These are phyloP conservation scores for Mirounga angustirostris DNA, from an alignment of 2,113 vertebrate genomes.

Conservation along the genomic window DNA sequence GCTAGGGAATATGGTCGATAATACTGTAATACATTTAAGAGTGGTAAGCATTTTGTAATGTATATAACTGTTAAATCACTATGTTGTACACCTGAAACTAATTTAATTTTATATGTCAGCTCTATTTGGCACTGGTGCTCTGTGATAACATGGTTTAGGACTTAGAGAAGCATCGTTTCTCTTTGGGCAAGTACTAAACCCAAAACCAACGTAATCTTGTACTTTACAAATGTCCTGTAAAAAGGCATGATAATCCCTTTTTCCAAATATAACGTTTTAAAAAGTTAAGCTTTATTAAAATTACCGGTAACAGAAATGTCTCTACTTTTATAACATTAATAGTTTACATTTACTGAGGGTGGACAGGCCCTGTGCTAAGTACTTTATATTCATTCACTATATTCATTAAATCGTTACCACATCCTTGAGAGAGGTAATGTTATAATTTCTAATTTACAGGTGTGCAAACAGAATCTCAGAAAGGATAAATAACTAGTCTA, in stretches of 20 bases:
- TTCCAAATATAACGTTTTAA: constrained; percentile 74
- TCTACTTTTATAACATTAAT: neutral
- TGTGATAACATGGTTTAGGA: neutral
- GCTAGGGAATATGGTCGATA: neutral
- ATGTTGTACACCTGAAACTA: neutral
- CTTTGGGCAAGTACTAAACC: neutral
- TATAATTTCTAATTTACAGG: neutral
- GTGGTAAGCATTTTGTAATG: neutral
- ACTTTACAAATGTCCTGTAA: constrained; percentile 18
- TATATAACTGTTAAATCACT: neutral
- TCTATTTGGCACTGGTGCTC: neutral
- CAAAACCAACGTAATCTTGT: constrained; percentile 43
- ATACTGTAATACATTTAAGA: neutral
- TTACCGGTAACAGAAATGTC: constrained; percentile 77
- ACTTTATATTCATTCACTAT: neutral
- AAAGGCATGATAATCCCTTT: constrained; percentile 70
- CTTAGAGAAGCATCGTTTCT: neutral
- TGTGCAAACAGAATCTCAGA: neutral
- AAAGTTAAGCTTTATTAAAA: constrained; percentile 69
- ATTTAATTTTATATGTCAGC: neutral
- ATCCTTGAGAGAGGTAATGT: neutral
- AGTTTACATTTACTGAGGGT: neutral
- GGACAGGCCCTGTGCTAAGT: neutral
- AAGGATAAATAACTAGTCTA: neutral
- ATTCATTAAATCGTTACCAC: neutral